Base-by-base conservation (phyloP, 2,888 invertebrate species). In the Leistus spinibarbis region DNA sequence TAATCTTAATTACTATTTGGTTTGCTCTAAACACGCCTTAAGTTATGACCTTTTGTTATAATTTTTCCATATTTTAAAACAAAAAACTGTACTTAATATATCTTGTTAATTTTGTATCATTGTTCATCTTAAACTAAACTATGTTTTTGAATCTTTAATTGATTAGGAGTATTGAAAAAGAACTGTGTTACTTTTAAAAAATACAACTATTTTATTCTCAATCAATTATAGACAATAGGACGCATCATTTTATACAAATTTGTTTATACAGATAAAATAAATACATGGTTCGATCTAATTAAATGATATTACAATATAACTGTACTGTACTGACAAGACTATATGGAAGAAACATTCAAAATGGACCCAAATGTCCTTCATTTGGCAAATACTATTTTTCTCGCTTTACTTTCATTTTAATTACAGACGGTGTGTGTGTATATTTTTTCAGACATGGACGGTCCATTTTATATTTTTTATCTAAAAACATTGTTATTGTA, bases 231-330 rank as follows among this genome's bases (percentile, higher is more conserved):
- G 75, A 75, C 75, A 75, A 75, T 63, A 75, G 69, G 75, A 75
- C 75, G 75, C 69, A 69, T 69, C 75, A 75, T 75, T 75, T 75
- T 75, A 75, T 75, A 75, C 75, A 75, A 75, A 75, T 75, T 75
- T 75, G 68, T 75, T 75, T 75, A 75, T 75, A 75, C 75, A 75
- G 68, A 75, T 75, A 75, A 75, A 75, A 75, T 75, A 75, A 75
- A 75, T 75, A 75, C 75, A 75, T 75, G 75, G 69, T 69, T 75
- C 74, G 69, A 54, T 75, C 75, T 75, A 69, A 69, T 73, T 40
- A 73, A 73, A 67, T 75, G 75, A 69, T 68, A 68, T 68, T 75
- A 74, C 64, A 74, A n/a, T n/a, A 40, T 40, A 10, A 40, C 40
- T 10, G 13, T 40, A 40, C 60, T 63, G 75, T 75, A 75, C 69